Evolutionary conservation across 2,113 vertebrate genomes (phyloP), one percentile per base, ranked within the genome.

Genomic region (Rhynchomys soricoides): DNA sequence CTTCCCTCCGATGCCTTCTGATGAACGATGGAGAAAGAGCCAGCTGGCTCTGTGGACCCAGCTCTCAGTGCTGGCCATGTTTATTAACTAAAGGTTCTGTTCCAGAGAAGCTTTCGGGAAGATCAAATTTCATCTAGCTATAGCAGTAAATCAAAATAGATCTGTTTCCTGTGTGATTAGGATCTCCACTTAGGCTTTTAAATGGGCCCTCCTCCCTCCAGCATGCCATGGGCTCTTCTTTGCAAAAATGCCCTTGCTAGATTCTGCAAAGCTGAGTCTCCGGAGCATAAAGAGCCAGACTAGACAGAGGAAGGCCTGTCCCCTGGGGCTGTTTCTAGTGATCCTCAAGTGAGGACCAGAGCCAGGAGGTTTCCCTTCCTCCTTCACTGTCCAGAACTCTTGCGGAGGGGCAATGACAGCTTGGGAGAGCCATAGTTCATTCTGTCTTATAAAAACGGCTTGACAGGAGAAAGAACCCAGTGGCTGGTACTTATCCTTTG

Each of bases 381-480:
- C 59, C 19, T n/a, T 59, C 78, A 34, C 57, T 9, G 12, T 0
- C 73, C 62, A 40, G 45, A 83, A 13, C 78, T 45, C 86, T 29
- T 0, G 29, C 22, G 29, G 10, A 79, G 71, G n/a, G 64, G 75
- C 2, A 3, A 77, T 43, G 83, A 50, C 50, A 45, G 68, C 48
- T 34, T 34, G 43, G 34, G 43, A 85, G 17, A 40, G 34, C 13
- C 3, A 8, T 17, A 29, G 75, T 77, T 91, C 86, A 96, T 89
- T 48, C 93, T 29, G 89, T 34, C 82, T 96, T 85, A 64, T 93
- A 59, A 66, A 96, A 94, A 82, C 64, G 82, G 43, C 82, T 59
- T 43, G 90, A 83, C 22, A 52, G 73, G 66, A 86, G 52, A 89
- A 70, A 59, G 73, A 62, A 9, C 48, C 83, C 73, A 66, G 7